Conservation (phyloP, 2,797 vertebrate genomes). For the Acomys russatus region DNA sequence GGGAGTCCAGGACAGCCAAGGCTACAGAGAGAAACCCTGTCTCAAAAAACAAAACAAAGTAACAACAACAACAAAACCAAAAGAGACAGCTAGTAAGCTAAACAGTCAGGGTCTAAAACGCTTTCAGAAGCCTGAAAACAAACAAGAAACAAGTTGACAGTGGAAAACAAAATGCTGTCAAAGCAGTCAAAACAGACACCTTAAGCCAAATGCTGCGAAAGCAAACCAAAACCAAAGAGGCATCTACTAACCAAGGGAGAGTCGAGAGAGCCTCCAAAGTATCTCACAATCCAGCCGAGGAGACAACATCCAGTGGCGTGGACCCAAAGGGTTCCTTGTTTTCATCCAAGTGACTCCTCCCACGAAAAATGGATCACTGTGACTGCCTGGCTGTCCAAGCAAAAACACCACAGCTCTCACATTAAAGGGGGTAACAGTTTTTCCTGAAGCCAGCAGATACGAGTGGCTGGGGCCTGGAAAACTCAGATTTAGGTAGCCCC, state of each 20-base stretch:
- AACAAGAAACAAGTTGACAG: not conserved
- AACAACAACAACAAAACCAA: not conserved
- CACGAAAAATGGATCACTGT: not conserved
- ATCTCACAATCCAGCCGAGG: not conserved
- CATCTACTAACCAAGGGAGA: not conserved
- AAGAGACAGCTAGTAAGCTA: not conserved
- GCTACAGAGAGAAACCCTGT: no score
- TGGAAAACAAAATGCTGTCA: not conserved
- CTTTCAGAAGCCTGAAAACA: not conserved
- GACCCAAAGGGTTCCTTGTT: not conserved
- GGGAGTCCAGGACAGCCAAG: no score
- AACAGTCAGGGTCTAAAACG: not conserved
- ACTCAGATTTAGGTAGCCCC: not conserved
- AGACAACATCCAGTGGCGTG: not conserved
- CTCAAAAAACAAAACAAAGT: no score
- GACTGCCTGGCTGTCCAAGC: no score
- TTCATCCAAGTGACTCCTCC: no score
- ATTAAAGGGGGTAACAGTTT: not conserved
- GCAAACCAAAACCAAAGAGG: not conserved
- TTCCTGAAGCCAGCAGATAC: not conserved
- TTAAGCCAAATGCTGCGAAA: not conserved
- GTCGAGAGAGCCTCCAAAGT: not conserved
- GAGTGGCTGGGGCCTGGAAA: not conserved
- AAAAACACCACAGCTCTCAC: not conserved
- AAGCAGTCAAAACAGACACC: not conserved